Evolutionary conservation across 2,113 vertebrate species (phyloP).

Genomic region (Rissa tridactyla): DNA sequence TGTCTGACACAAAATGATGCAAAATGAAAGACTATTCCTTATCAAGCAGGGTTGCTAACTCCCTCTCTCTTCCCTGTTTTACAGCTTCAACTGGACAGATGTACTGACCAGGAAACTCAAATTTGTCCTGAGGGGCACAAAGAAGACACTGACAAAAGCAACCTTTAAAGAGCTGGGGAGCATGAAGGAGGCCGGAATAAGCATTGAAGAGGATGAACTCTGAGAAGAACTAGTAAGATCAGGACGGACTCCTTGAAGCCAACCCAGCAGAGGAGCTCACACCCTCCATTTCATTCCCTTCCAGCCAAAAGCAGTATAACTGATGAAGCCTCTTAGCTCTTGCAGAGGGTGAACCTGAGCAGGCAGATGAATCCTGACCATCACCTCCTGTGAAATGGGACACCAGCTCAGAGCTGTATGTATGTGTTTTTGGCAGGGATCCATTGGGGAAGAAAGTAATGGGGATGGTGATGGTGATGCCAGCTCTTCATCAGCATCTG

Average conservation of each 20-base stretch:
- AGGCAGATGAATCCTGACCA: not conserved
- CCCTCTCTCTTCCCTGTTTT: not conserved
- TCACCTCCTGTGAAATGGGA: not conserved
- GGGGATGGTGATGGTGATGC: too few species aligned
- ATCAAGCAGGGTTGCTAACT: not conserved
- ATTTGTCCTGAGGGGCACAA: constrained; percentile 77
- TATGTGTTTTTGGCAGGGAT: not conserved
- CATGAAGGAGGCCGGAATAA: not conserved
- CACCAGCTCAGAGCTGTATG: not conserved
- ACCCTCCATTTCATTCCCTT: not conserved
- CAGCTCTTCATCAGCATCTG: not conserved
- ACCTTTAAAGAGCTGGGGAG: not conserved
- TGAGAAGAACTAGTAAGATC: not conserved
- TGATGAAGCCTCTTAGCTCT: not conserved
- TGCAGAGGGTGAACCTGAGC: not conserved
- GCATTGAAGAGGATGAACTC: constrained; percentile 18
- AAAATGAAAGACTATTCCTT: not conserved
- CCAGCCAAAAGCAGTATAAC: not conserved
- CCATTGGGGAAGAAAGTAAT: not conserved
- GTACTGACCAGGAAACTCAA: constrained; percentile 85
- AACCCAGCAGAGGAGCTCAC: not conserved
- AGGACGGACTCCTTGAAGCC: not conserved
- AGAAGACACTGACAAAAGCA: constrained; percentile 1
- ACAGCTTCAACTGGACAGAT: constrained; percentile 84
- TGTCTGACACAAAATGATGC: not conserved